These are phyloP conservation scores for Zygogramma bicolorata DNA, from an alignment of 2,888 invertebrate species.

Conservation along the genomic window DNA sequence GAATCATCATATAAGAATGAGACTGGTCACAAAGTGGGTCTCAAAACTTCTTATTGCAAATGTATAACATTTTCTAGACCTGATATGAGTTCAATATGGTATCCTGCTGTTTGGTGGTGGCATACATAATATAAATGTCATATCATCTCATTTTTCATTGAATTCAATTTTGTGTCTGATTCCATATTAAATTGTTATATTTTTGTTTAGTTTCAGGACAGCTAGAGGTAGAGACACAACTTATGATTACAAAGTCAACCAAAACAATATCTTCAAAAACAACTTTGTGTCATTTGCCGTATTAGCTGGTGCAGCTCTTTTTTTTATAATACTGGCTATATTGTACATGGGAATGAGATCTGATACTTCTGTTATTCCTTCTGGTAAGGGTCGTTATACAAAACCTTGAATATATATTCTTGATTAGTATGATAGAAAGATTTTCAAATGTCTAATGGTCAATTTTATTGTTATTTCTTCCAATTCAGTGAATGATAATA, in stretches of 20 bases:
- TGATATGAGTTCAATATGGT: too few species aligned
- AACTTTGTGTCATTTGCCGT: slow-evolving; percentile 76
- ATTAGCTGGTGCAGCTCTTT: slow-evolving; percentile 72
- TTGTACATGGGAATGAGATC: slow-evolving; percentile 77
- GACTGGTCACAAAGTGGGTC: too few species aligned
- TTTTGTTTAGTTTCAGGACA: slow-evolving; percentile 50
- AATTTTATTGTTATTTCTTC: background rate
- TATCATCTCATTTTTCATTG: too few species aligned
- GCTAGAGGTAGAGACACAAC: slow-evolving; percentile 55
- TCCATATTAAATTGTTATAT: background rate
- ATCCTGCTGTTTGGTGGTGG: too few species aligned
- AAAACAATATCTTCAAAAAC: slow-evolving; percentile 71
- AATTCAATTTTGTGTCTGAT: too few species aligned
- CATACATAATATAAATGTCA: too few species aligned
- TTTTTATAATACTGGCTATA: slow-evolving; percentile 76
- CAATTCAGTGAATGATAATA: background rate
- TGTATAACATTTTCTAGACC: too few species aligned
- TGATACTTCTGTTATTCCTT: slow-evolving; percentile 71
- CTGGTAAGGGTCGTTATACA: slow-evolving; percentile 65
- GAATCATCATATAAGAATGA: too few species aligned
- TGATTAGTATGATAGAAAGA: background rate
- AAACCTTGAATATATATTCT: slow-evolving; percentile 24
- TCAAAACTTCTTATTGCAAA: too few species aligned
- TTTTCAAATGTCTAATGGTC: background rate
- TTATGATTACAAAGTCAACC: slow-evolving; percentile 58